Conservation (phyloP, 2,797 vertebrate species). For the Arrhamphus sclerolepis region DNA sequence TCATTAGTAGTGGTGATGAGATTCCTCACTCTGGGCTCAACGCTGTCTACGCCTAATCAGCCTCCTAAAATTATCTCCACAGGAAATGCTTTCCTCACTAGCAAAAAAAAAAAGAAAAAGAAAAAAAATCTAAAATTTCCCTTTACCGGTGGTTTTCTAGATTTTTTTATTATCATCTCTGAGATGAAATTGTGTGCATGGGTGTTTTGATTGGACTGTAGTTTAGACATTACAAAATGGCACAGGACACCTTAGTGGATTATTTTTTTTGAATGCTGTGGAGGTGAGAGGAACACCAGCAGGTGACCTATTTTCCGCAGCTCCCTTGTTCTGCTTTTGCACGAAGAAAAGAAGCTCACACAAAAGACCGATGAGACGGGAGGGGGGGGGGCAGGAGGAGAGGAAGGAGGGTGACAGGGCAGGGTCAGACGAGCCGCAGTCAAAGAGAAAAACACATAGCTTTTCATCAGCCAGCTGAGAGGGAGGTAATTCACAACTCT, state of each 20-base stretch:
- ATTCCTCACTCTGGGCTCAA: constrained; percentile 78
- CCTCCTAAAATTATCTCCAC: constrained; percentile 78
- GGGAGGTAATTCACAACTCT: constrained; percentile 79
- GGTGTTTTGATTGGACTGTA: constrained; percentile 33
- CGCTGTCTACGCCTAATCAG: constrained; percentile 76
- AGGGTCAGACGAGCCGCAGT: constrained; percentile 71
- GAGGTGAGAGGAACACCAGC: constrained; percentile 75
- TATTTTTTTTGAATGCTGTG: constrained; percentile 62
- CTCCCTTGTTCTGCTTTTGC: constrained; percentile 65
- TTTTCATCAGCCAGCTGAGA: constrained; percentile 74
- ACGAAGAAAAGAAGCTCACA: constrained; percentile 62
- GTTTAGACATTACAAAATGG: constrained; percentile 63
- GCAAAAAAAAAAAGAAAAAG: constrained; percentile 14
- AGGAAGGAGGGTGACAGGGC: constrained; percentile 45
- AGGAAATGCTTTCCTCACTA: constrained; percentile 71
- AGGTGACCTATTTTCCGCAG: constrained; percentile 77
- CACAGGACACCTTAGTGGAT: constrained; percentile 66
- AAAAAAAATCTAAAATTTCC: constrained; percentile 50
- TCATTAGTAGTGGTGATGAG: constrained; percentile 80
- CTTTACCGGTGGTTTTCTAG: constrained; percentile 47
- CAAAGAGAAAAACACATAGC: constrained; percentile 76
- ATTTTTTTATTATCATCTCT: constrained; percentile 3
- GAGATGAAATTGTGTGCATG: constrained; percentile 19
- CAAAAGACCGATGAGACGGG: constrained; percentile 67
- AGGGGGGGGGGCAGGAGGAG: constrained; percentile 7